phyloP scores from a whole-genome alignment of 92 coral and sea anemone species.

The Desmophyllum pertusum region DNA sequence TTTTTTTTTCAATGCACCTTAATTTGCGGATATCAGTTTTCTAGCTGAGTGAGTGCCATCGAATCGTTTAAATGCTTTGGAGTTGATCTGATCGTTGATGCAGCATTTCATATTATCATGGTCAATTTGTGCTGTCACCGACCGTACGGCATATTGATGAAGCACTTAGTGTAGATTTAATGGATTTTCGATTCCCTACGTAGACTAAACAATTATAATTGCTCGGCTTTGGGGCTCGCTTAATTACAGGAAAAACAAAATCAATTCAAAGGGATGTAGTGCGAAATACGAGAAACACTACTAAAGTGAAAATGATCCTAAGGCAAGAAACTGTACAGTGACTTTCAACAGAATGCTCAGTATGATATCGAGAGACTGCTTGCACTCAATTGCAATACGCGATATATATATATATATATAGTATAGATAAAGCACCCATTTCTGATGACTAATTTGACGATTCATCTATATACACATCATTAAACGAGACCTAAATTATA shows the following conservation, averaged over 20 bases:
- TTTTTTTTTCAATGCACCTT: background rate
- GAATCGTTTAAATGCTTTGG: background rate
- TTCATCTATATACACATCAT: background rate
- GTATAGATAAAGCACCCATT: background rate
- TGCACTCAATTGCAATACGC: background rate
- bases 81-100: background rate
- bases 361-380: no score
- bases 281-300: background rate
- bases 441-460: background rate
- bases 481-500: background rate
- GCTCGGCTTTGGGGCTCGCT: background rate
- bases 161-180: background rate
- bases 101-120: background rate
- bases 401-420: no score
- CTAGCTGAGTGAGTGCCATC: background rate
- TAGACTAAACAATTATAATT: slow-evolving; percentile 2
- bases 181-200: slow-evolving; percentile 3
- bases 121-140: background rate
- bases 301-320: background rate
- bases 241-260: background rate
- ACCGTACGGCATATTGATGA: background rate
- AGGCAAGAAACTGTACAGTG: background rate
- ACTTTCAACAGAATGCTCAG: background rate
- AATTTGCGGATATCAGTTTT: background rate
- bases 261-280: background rate